Percentiles rank a stretch among this genome's conserved stretches.
phyloP scores from a whole-genome alignment of 2,113 vertebrate species.

The Entelurus aequoreus region DNA sequence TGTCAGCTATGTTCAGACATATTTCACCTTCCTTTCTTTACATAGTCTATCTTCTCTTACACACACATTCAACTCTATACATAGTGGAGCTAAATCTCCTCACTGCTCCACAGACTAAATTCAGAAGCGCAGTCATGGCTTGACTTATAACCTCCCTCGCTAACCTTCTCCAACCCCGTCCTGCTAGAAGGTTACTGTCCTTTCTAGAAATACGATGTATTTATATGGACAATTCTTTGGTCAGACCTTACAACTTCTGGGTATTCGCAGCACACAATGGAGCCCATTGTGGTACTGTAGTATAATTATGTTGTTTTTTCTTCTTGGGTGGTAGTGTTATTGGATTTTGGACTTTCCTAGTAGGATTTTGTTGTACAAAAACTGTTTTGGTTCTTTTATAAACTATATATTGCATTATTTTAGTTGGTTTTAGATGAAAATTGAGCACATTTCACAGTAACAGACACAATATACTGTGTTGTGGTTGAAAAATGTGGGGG shows the following conservation, averaged over 20 bases:
- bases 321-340: not conserved
- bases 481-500: too few relatives aligned
- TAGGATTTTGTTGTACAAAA: too few relatives aligned
- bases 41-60: conserved; percentile 22
- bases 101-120: conserved; percentile 34
- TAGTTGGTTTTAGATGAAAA: too few relatives aligned
- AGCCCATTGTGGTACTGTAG: not conserved
- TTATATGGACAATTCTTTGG: not conserved
- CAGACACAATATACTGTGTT: too few relatives aligned
- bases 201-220: not conserved
- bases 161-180: conserved; percentile 7
- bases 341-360: not conserved
- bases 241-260: not conserved
- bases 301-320: not conserved
- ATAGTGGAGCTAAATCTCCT: conserved; percentile 34
- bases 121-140: conserved; percentile 39
- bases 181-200: conserved; percentile 11
- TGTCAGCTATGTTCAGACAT: conserved; percentile 38
- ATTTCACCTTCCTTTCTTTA: conserved; percentile 37
- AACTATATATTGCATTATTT: too few relatives aligned
- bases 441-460: too few relatives aligned
- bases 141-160: conserved; percentile 31
- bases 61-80: conserved; percentile 28
- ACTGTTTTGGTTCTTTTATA: too few relatives aligned
- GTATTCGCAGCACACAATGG: not conserved